Evolutionary conservation across 2,888 invertebrate genomes (phyloP).

Genomic region (Dorcus hopei): DNA sequence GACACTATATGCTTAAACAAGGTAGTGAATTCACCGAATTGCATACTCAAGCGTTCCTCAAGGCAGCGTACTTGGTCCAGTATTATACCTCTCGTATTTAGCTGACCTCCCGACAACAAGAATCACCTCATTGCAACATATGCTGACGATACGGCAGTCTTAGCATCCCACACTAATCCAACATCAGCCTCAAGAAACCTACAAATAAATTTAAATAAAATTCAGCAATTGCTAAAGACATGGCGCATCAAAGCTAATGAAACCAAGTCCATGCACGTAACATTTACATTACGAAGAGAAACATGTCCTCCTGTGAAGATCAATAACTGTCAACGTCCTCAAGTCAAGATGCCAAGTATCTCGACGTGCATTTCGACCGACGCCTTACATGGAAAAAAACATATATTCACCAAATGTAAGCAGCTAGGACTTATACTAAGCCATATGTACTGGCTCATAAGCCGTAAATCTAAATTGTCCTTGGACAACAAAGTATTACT

Average conservation of each 20-base stretch:
- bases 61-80: background rate
- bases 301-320: background rate
- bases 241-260: background rate
- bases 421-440: constrained; percentile 6
- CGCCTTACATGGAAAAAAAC: constrained; percentile 8
- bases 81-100: background rate
- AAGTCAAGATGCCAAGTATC: constrained; percentile 6
- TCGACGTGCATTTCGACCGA: constrained; percentile 4
- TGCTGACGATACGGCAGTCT: too few relatives aligned
- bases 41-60: background rate
- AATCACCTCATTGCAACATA: background rate
- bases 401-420: constrained; percentile 10
- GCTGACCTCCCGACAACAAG: background rate
- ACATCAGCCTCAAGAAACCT: background rate
- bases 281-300: background rate
- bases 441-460: constrained; percentile 3
- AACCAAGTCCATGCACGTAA: background rate
- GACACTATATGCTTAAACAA: background rate
- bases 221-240: background rate
- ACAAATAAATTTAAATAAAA: background rate
- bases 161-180: too few relatives aligned
- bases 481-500: constrained; percentile 16
- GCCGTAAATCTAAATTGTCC: constrained; percentile 2
- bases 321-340: background rate
- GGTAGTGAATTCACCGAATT: background rate